Base-by-base conservation (phyloP, 2,888 invertebrate genomes). In the Anarsia innoxiella region DNA sequence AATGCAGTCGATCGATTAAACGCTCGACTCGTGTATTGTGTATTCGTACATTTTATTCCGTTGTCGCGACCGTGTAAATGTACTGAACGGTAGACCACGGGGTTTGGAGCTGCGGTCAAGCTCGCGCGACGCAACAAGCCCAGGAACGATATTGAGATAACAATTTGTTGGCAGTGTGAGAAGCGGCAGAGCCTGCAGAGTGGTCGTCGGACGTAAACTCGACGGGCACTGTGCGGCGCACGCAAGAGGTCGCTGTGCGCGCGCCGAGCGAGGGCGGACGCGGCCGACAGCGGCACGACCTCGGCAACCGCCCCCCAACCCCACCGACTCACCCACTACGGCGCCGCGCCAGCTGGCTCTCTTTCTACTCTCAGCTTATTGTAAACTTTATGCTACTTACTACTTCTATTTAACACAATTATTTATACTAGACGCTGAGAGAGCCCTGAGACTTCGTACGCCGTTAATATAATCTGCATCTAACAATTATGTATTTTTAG, bases 1-100 rank as follows among this genome's bases (percentile, higher is more conserved):
- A 74, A 77, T 79, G 79, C 76, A 74, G 77, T 66, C 78, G 78
- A 83, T 83, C 83, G 83, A 83, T 83, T 65, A 57, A 65, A 63
- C 64, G 66, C 69, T 71, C 56, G 66, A 68, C 72, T 69, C 60
- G 58, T 73, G 66, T 70, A 66, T 59, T 53, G 55, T 56, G 56
- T 57, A 58, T 59, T 57, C 52, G 53, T 58, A 62, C 67, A 66
- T 66, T 57, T 54, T 60, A 56, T 58, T 49, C 51, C 50, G 49
- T n/a, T n/a, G 56, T 56, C 48, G 52, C 49, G 54, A 48, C 44
- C 42, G 46, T 9, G 25, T 25, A 25, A n/a, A n/a, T n/a, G 33
- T 12, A 1, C 4, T 23, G 23, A 23, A 3, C 12, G 10, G 12
- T 33, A 23, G 13, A 12, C 67, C 76, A 70, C 76, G 75, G 53